Percentiles rank a stretch among this genome's conserved stretches.
phyloP scores from a whole-genome alignment of 2,113 vertebrate species.

The Lepus europaeus region DNA sequence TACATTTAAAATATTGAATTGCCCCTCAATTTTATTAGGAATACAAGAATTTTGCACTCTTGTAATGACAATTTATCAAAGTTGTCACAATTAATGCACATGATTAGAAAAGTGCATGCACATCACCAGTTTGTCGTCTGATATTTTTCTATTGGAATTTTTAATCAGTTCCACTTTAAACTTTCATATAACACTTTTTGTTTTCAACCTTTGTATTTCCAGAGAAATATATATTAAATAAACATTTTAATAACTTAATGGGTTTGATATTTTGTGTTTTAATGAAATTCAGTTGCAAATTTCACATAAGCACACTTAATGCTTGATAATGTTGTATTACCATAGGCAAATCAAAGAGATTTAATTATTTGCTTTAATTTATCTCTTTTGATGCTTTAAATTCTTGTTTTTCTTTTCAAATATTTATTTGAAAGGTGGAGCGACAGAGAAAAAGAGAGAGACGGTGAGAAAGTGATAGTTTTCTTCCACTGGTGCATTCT shows the following conservation, averaged over 20 bases:
- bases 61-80: conserved; percentile 46
- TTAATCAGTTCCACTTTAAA: conserved; percentile 52
- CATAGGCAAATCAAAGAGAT: conserved; percentile 11
- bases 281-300: conserved; percentile 59
- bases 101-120: conserved; percentile 53
- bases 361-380: conserved; percentile 60
- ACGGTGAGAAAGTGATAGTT: no score
- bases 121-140: background rate
- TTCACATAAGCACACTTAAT: conserved; percentile 63
- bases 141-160: conserved; percentile 57
- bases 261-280: conserved; percentile 27
- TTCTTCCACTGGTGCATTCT: no score
- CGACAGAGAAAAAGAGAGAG: no score
- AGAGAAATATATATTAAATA: conserved; percentile 54
- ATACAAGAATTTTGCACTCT: background rate
- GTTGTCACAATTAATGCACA: background rate
- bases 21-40: conserved; percentile 51
- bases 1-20: conserved; percentile 65
- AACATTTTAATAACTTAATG: conserved; percentile 53
- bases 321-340: conserved; percentile 57
- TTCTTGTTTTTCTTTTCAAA: conserved; percentile 44
- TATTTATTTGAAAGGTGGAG: no score
- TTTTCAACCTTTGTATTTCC: conserved; percentile 57
- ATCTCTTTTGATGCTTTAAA: conserved; percentile 19
- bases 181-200: conserved; percentile 51